Base-by-base conservation (phyloP, 1,140 invertebrate genomes). In the Hycleus phaleratus region DNA sequence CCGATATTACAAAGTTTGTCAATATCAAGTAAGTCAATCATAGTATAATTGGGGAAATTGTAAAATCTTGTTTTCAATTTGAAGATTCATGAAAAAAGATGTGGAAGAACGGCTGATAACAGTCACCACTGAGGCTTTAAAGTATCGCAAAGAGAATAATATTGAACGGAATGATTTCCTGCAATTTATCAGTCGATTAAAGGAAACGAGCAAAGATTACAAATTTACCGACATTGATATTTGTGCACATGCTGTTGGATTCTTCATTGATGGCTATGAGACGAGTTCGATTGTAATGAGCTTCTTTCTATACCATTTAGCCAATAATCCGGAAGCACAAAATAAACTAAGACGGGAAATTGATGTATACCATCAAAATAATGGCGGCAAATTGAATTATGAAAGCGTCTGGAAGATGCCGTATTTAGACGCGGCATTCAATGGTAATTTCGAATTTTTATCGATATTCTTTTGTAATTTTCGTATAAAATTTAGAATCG, bases 331-430 rank as follows among this genome's bases (percentile, higher is more conserved):
- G 4, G 73, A 79, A 1, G 78, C 81, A 40, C 87, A 90, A 65
- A 74, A 84, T 1, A 85, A 82, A 70, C 68, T 91, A 3, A 75
- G 81, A 38, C 65, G 82, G 60, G 87, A 91, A 75, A 68, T 89
- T 1, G 60, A 70, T 10, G 67, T 43, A 39, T 26, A 73, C 2
- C 50, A 72, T 32, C 42, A 60, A 2, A 66, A 67, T 25, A 60
- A 70, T 26, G 49, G 64, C 4, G 72, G 68, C 6, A 52, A 69
- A 24, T 46, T 77, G 0, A 71, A 64, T 11, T 79, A 79, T 55
- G 78, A 80, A 1, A 61, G 49, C 1, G 45, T 80, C 1, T 69
- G 72, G 38, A 65, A 75, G 0, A 73, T 79, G 71, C 56, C 49
- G 0, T 67, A 83, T 69, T 74, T 67, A 5, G 76, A 81, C 4